phyloP scores from a whole-genome alignment of 2,888 invertebrate species.

The Timandra comae region DNA sequence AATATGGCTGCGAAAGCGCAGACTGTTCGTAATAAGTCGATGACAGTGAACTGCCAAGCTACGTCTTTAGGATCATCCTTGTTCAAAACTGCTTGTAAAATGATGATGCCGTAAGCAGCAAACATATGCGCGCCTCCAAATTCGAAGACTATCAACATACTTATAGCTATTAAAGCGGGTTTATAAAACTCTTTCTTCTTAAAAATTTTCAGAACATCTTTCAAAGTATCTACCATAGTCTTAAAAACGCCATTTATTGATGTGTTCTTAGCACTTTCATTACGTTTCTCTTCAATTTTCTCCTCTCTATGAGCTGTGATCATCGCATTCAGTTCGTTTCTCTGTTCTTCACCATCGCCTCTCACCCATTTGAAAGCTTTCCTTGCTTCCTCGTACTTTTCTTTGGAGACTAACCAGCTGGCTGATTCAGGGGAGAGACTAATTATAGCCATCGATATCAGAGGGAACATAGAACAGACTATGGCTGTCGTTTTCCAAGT shows the following conservation, averaged over 20 bases:
- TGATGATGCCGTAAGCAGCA: constrained; percentile 64
- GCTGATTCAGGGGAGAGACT: constrained; percentile 79
- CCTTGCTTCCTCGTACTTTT: constrained; percentile 73
- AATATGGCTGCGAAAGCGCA: constrained; percentile 77
- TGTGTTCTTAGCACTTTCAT: constrained; percentile 27
- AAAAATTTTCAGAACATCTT: constrained; percentile 53
- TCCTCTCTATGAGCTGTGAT: constrained; percentile 54
- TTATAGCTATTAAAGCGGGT: constrained; percentile 63
- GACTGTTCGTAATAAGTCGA: constrained; percentile 79
- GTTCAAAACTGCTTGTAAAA: constrained; percentile 55
- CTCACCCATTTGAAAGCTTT: constrained; percentile 78
- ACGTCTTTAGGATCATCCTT: constrained; percentile 52
- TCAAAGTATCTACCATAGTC: constrained; percentile 38
- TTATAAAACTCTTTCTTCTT: constrained; percentile 68
- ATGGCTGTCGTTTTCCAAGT: constrained; percentile 78
- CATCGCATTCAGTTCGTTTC: constrained; percentile 61
- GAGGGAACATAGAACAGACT: constrained; percentile 68
- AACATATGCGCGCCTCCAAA: constrained; percentile 70
- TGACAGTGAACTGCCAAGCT: constrained; percentile 77
- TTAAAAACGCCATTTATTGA: constrained; percentile 38
- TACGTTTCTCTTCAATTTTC: constrained; percentile 36
- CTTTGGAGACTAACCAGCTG: constrained; percentile 80
- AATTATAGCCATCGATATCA: constrained; percentile 64
- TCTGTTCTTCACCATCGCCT: constrained; percentile 63
- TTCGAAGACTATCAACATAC: constrained; percentile 66